Evolutionary conservation across 2,797 vertebrate species (phyloP), one percentile per base, ranked within the genome.

Genomic region (Enteromius treurensis): DNA sequence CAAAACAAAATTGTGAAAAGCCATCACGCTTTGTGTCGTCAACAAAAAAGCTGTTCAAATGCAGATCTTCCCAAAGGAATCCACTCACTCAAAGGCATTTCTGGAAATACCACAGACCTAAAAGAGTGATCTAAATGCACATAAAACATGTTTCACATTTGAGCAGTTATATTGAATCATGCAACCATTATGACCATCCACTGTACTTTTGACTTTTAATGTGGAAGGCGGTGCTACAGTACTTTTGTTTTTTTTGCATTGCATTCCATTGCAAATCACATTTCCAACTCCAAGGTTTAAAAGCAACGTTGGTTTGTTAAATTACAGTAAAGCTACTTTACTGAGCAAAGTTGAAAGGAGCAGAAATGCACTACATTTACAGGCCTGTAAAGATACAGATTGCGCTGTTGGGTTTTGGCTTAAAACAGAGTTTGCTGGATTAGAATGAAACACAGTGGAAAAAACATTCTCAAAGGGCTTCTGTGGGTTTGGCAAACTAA

Each of bases 271-370:
- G 23, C 34, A n/a, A 71, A 74, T 87, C 83, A 77, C 85, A 77
- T 79, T 87, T 82, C n/a, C 68, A 83, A 88, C 87, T 85, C 51
- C 34, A 62, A 65, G 34, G 79, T 71, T 79, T 75, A 49, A 40
- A 58, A 70, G 37, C 32, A 73, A 70, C 42, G 77, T 85, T 74
- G 80, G 87, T 88, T 88, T 82, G 76, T 60, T 15, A 74, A 85
- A 85, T 87, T 86, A 85, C 77, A 74, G 82, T 82, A 82, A 88
- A 84, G 58, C 47, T 67, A 19, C n/a, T 78, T 51, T 70, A 40
- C 45, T 26, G 42, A 60, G 42, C 23, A 26, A 77, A 77, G 34
- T 37, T 15, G 45, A 84, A 84, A 60, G 34, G 58, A 84, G 74
- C 49, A 80, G 77, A 67, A 32, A 32, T 45, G 15, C 42, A 42